A percentile compares a stretch with the other conserved stretches of the same genome.
Evolutionary conservation across 1,140 invertebrate species (phyloP).

Genomic region (Anthonomus grandis): DNA sequence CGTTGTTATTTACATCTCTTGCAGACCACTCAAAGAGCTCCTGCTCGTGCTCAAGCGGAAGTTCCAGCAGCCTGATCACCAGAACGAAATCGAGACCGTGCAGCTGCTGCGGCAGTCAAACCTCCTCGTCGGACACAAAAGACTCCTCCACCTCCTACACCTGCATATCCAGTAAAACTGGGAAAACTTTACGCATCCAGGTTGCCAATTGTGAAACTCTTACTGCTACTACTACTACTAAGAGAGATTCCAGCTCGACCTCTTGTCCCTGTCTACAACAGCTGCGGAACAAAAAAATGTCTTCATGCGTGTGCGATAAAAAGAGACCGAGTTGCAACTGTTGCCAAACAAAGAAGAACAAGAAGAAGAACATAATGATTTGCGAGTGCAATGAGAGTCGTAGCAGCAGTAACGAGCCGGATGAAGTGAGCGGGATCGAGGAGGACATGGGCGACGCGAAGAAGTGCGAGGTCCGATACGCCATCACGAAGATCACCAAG

Average conservation of each 20-base stretch:
- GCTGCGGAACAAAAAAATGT: slow-evolving; percentile 1
- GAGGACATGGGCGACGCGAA: background rate
- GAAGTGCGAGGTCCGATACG: slow-evolving; percentile 34
- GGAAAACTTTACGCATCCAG: background rate
- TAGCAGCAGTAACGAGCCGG: background rate
- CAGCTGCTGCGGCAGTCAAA: background rate
- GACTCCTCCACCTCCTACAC: slow-evolving; percentile 2
- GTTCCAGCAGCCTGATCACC: too few species aligned
- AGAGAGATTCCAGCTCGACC: slow-evolving; percentile 11
- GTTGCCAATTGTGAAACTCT: background rate
- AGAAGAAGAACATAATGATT: background rate
- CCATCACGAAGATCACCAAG: slow-evolving; percentile 39
- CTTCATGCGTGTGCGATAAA: too few species aligned
- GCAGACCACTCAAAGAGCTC: too few species aligned
- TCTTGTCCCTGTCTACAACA: background rate
- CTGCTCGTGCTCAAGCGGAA: too few species aligned
- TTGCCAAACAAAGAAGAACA: background rate
- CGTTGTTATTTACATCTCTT: too few species aligned
- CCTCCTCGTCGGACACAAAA: background rate
- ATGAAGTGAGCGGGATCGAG: background rate
- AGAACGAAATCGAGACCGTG: too few species aligned
- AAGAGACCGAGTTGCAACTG: background rate
- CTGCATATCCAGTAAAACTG: background rate
- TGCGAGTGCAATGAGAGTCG: slow-evolving; percentile 1
- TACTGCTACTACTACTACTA: background rate